Percentiles rank a stretch among this genome's conserved stretches.
Evolutionary conservation across 2,113 vertebrate species (phyloP).

Genomic region (Thermophis baileyi): DNA sequence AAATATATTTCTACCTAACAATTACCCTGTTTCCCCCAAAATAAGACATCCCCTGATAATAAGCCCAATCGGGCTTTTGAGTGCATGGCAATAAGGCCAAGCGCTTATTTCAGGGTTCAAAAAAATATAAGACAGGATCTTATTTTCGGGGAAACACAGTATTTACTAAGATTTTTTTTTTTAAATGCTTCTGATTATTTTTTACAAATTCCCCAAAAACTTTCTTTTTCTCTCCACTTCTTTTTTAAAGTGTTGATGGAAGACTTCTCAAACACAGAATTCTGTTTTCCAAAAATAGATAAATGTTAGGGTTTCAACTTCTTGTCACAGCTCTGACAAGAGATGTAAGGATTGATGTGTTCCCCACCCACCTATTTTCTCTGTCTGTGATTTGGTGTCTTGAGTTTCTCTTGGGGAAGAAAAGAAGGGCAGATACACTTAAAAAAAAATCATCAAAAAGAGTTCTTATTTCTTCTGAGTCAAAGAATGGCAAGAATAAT

Average conservation of each 20-base stretch:
- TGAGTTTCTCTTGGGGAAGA: neutral
- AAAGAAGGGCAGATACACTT: neutral
- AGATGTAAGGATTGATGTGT: neutral
- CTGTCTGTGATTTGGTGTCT: neutral
- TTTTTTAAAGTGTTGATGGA: neutral
- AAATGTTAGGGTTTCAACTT: neutral
- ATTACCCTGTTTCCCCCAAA: too few species aligned
- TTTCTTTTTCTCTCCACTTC: neutral
- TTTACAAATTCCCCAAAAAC: neutral
- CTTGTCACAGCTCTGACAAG: neutral
- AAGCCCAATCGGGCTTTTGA: too few species aligned
- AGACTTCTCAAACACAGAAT: neutral
- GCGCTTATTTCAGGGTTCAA: too few species aligned
- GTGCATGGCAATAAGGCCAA: too few species aligned
- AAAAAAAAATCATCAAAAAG: neutral
- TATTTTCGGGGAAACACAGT: too few species aligned
- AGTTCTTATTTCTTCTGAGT: neutral
- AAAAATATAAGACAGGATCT: too few species aligned
- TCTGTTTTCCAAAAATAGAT: neutral
- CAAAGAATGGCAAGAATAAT: neutral
- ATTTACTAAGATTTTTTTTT: neutral
- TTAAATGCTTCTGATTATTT: neutral
- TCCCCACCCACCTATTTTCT: neutral
- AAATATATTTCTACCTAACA: neutral
- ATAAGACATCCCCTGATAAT: too few species aligned